A percentile compares a stretch with the other conserved stretches of the same genome.
Conservation (phyloP, 2,113 vertebrate genomes). For the Odocoileus virginianus region DNA sequence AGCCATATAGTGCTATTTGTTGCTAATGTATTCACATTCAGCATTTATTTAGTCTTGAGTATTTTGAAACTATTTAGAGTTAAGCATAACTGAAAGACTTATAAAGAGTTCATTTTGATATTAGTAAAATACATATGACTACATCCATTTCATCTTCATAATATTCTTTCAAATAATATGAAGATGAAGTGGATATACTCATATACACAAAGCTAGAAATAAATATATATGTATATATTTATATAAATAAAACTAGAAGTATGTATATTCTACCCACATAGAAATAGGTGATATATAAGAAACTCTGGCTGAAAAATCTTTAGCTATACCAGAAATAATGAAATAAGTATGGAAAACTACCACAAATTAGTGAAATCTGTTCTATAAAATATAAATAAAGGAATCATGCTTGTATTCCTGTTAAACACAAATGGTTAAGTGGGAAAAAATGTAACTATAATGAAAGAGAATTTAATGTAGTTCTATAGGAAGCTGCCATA, state of each 20-base stretch:
- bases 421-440: background rate
- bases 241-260: background rate
- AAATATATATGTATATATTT: background rate
- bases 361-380: background rate
- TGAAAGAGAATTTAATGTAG: background rate
- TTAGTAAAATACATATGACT: background rate
- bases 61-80: constrained; percentile 11
- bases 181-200: background rate
- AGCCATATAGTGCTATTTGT: background rate
- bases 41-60: background rate
- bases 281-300: background rate
- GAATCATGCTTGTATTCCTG: background rate
- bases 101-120: background rate
- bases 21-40: background rate
- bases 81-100: background rate
- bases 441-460: background rate
- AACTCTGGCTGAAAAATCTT: background rate
- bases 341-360: background rate
- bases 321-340: background rate
- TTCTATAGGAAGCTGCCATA: background rate
- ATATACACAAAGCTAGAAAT: background rate
- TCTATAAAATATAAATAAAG: background rate
- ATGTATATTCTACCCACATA: background rate
- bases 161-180: background rate
- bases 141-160: background rate